Evolutionary conservation across 2,113 vertebrate genomes (phyloP), one percentile per base, ranked within the genome.

Genomic region (Corydoras sp.): DNA sequence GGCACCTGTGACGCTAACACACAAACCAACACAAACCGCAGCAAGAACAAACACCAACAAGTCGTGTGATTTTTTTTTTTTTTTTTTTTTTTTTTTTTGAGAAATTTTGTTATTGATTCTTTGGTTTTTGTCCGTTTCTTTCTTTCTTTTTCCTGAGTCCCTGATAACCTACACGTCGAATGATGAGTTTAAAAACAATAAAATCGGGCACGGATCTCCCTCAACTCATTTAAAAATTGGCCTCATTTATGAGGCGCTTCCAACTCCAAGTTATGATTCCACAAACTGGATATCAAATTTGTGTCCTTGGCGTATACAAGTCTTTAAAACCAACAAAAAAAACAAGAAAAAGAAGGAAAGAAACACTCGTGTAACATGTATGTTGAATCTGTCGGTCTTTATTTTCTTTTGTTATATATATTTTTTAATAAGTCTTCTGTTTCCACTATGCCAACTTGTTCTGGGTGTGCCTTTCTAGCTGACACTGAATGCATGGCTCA

Each of bases 121-220:
- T 11, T 11, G 9, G 9, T 11, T 13, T 53, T 85, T 85, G 77
- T n/a, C n/a, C n/a, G 77, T 85, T 87, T 88, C 86, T 84, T 85
- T 89, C 84, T 84, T 80, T 87, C 86, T 86, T 85, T 85, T 89
- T 88, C 87, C 82, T 83, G 80, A 68, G 9, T 24, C 53, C 67
- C 35, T 60, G 55, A 54, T 31, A 58, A 79, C 75, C 81, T 86
- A 88, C 88, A 59, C 78, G 80, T 84, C 62, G 80, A 85, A 81
- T 82, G 63, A 86, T 89, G 89, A 90, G 85, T 90, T 89, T 83
- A 83, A 88, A 86, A 91, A 87, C 87, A 91, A 91, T 89, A 91
- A 91, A 83, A 69, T 29, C 49, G 14, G 49, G 81, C 79, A 78
- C 78, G 69, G 65, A 60, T 55, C 32, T 56, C 64, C 62, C 48